phyloP scores from a whole-genome alignment of 92 coral and sea anemone genomes.

The Paragorgia papillata region DNA sequence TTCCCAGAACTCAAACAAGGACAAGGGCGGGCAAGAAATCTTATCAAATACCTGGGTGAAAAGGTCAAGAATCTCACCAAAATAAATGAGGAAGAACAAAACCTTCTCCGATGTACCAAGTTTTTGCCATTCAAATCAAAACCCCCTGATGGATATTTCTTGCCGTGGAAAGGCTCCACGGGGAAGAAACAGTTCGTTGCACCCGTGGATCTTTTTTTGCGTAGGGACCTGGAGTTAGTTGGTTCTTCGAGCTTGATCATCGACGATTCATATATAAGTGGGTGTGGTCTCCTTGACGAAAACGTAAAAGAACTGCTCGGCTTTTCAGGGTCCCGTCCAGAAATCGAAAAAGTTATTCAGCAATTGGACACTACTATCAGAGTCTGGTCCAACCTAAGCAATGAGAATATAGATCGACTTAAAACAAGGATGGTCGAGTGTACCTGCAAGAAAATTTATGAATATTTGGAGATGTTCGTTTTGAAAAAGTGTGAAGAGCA shows the following conservation, averaged over 20 bases:
- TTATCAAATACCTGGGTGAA: conserved; percentile 63
- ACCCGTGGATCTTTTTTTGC: conserved; percentile 65
- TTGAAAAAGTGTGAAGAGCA: conserved; percentile 48
- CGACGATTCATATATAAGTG: conserved; percentile 63
- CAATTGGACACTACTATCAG: conserved; percentile 56
- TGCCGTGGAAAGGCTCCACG: conserved; percentile 74
- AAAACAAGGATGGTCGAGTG: conserved; percentile 47
- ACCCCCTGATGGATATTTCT: conserved; percentile 45
- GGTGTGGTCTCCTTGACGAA: conserved; percentile 58
- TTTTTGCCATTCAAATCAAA: conserved; percentile 69
- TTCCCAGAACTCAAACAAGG: conserved; percentile 25
- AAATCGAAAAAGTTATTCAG: conserved; percentile 46
- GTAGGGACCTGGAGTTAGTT: conserved; percentile 45
- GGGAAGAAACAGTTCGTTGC: conserved; percentile 46
- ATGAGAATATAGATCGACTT: conserved; percentile 3
- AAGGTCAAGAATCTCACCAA: conserved; percentile 25
- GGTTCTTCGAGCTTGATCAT: conserved; percentile 66
- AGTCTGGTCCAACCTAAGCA: neutral
- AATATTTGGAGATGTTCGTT: conserved; percentile 61
- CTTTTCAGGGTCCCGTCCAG: conserved; percentile 54
- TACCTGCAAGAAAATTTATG: conserved; percentile 71
- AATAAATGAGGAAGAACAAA: neutral
- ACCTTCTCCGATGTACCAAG: conserved; percentile 9
- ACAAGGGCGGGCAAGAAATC: conserved; percentile 43
- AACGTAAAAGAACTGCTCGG: conserved; percentile 55